phyloP scores from a whole-genome alignment of 2,797 vertebrate genomes.

The Mormyrus proboscirostris region DNA sequence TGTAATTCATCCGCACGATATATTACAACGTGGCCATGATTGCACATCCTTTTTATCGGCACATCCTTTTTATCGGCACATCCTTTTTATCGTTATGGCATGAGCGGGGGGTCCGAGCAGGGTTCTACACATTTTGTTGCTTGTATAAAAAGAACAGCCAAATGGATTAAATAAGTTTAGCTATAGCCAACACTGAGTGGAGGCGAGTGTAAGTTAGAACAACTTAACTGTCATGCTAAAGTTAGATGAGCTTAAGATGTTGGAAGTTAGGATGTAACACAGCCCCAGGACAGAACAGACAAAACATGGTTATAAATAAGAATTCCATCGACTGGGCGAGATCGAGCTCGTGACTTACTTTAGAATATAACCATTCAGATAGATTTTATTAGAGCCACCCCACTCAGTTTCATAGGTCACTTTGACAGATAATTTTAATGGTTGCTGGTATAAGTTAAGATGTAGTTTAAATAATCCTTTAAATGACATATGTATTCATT shows the following conservation, averaged over 20 bases:
- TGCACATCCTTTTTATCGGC: neutral
- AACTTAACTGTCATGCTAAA: neutral
- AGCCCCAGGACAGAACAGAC: neutral
- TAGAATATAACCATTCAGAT: neutral
- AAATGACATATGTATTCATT: neutral
- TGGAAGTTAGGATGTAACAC: neutral
- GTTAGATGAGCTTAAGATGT: neutral
- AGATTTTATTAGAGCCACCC: neutral
- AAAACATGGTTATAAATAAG: neutral
- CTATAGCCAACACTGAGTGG: neutral
- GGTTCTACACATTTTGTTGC: neutral
- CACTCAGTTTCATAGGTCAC: neutral
- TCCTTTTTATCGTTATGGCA: neutral
- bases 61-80: no score
- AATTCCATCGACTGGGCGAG: neutral
- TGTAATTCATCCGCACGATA: neutral
- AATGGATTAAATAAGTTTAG: neutral
- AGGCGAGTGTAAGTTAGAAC: neutral
- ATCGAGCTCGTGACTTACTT: neutral
- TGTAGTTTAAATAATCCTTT: neutral
- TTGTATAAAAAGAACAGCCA: neutral
- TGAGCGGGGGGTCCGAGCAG: neutral
- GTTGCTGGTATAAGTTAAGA: neutral
- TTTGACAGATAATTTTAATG: neutral
- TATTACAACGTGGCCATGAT: neutral